These are phyloP conservation scores for Euphonia xanthogaster DNA, from an alignment of 2,797 vertebrate genomes.

Conservation along the genomic window DNA sequence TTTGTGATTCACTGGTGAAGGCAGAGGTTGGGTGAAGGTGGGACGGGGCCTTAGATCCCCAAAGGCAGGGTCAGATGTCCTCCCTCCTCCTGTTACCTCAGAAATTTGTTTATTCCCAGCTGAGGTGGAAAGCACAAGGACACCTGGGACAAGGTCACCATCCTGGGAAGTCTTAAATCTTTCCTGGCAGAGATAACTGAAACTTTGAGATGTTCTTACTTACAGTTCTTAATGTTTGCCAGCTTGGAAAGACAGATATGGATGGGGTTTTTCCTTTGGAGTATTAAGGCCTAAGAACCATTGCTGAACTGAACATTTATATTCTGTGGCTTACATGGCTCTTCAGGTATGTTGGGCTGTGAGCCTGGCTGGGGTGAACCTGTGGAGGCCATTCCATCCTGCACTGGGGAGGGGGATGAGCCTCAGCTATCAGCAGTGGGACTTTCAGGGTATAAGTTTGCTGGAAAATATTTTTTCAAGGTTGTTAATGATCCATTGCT, in stretches of 20 bases:
- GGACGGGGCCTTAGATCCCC: neutral
- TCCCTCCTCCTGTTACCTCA: neutral
- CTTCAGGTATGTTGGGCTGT: neutral
- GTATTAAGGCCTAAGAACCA: neutral
- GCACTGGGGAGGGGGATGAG: neutral
- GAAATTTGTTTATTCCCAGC: neutral
- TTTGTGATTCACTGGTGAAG: neutral
- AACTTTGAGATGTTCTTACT: neutral
- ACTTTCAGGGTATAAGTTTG: neutral
- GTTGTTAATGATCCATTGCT: neutral
- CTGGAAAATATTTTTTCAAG: neutral
- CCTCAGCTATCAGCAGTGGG: neutral
- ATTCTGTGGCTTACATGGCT: neutral
- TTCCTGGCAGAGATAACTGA: neutral
- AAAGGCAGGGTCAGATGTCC: neutral
- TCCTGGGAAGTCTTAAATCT: neutral
- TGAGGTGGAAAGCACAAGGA: neutral
- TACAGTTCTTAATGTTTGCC: neutral
- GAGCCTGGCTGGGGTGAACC: neutral
- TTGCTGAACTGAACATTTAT: neutral
- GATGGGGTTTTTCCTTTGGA: neutral
- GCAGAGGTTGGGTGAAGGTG: neutral
- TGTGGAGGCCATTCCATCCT: neutral
- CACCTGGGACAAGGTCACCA: neutral
- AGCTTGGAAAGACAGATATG: neutral